Percentiles rank a stretch among this genome's conserved stretches.
Evolutionary conservation across 2,113 vertebrate species (phyloP).

Genomic region (Passer montanus): DNA sequence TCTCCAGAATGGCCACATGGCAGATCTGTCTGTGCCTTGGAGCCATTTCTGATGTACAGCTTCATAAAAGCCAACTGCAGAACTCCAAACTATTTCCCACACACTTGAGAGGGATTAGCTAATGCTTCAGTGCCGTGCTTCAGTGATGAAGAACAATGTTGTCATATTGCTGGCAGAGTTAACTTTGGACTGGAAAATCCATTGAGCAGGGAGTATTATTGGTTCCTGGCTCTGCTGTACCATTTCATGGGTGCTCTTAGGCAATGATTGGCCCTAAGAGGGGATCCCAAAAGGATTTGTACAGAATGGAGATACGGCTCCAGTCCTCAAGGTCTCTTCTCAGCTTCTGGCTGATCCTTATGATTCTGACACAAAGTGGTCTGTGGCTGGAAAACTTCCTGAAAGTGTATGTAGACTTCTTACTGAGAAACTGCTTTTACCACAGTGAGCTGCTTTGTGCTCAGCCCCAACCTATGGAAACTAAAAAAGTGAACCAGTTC

Average conservation of each 20-base stretch:
- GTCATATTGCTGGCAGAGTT: constrained; percentile 20
- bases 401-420: neutral
- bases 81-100: neutral
- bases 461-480: neutral
- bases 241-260: neutral
- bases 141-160: neutral
- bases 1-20: neutral
- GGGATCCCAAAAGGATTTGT: neutral
- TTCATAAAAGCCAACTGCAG: neutral
- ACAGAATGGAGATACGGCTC: neutral
- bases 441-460: neutral
- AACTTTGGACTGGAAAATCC: neutral
- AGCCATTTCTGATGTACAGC: neutral
- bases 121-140: neutral
- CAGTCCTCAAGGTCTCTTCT: neutral
- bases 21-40: neutral
- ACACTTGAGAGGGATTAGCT: constrained; percentile 10
- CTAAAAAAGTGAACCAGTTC: neutral
- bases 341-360: neutral
- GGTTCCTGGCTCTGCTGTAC: neutral
- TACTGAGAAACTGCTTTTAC: neutral
- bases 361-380: neutral
- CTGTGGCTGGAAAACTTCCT: neutral
- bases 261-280: neutral
- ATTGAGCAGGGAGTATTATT: neutral